These are phyloP conservation scores for Leptinotarsa defecta DNA, from an alignment of 1,140 invertebrate genomes.

Conservation along the genomic window DNA sequence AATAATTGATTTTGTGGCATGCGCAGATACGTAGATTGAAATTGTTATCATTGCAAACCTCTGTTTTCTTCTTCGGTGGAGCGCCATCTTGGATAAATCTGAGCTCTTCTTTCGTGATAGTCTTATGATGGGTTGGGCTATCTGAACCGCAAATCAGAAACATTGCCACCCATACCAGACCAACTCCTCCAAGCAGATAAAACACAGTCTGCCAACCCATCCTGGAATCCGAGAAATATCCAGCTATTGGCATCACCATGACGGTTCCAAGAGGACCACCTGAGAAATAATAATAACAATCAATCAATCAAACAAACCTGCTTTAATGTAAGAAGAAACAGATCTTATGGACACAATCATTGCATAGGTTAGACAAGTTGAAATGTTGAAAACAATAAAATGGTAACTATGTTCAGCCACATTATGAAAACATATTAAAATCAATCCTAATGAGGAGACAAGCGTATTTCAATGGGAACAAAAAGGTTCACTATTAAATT, in stretches of 20 bases:
- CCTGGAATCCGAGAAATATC: conserved; percentile 63
- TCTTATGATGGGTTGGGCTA: conserved; percentile 74
- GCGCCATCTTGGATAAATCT: conserved; percentile 78
- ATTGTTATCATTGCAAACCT: neutral
- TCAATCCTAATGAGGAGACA: too few relatives aligned
- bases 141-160: conserved; percentile 69
- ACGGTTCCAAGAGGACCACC: conserved; percentile 62
- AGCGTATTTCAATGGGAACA: too few relatives aligned
- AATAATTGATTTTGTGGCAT: too few relatives aligned
- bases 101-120: conserved; percentile 81
- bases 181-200: conserved; percentile 70
- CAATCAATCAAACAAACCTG: too few relatives aligned
- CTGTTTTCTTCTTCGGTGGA: conserved; percentile 75
- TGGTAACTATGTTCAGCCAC: too few relatives aligned
- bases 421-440: too few relatives aligned
- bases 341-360: too few relatives aligned
- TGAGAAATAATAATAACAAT: neutral
- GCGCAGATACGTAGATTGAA: too few relatives aligned
- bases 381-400: too few relatives aligned
- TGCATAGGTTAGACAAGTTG: too few relatives aligned
- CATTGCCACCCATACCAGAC: conserved; percentile 63
- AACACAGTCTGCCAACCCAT: conserved; percentile 78
- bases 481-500: too few relatives aligned
- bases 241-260: conserved; percentile 69
- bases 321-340: too few relatives aligned